Conservation (phyloP, 2,888 invertebrate species). For the Danaus chrysippus region DNA sequence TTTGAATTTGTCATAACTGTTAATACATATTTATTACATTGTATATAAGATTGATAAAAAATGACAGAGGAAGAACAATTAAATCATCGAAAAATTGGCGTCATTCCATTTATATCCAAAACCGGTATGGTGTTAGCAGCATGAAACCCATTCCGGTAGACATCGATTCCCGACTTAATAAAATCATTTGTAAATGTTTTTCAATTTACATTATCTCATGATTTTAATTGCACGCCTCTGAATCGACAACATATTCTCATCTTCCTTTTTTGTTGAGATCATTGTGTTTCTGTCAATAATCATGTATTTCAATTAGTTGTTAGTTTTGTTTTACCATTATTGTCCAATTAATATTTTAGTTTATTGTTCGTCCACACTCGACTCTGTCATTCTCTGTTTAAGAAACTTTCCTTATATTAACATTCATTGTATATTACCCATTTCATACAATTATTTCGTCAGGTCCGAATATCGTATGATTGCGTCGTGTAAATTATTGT, state of each 20-base stretch:
- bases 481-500: too few species aligned
- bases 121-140: background rate
- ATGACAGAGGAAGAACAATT: too few species aligned
- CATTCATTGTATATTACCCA: background rate
- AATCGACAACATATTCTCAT: constrained; percentile 19
- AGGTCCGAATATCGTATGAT: too few species aligned
- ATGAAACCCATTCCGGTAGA: constrained; percentile 32
- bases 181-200: constrained; percentile 35
- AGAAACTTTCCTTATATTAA: background rate
- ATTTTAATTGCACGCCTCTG: constrained; percentile 35
- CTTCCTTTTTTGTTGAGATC: constrained; percentile 15
- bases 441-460: too few species aligned
- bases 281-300: constrained; percentile 18
- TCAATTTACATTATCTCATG: constrained; percentile 39
- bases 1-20: too few species aligned
- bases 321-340: constrained; percentile 8
- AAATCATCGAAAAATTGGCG: too few species aligned
- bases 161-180: constrained; percentile 32
- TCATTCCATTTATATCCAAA: background rate
- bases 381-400: background rate
- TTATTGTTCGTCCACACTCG: background rate
- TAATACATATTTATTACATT: too few species aligned
- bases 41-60: too few species aligned
- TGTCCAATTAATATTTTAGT: constrained; percentile 1
- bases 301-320: constrained; percentile 10